A percentile compares a stretch with the other conserved stretches of the same genome.
phyloP scores from a whole-genome alignment of 2,888 invertebrate species.

The Eustalomyia histrio region DNA sequence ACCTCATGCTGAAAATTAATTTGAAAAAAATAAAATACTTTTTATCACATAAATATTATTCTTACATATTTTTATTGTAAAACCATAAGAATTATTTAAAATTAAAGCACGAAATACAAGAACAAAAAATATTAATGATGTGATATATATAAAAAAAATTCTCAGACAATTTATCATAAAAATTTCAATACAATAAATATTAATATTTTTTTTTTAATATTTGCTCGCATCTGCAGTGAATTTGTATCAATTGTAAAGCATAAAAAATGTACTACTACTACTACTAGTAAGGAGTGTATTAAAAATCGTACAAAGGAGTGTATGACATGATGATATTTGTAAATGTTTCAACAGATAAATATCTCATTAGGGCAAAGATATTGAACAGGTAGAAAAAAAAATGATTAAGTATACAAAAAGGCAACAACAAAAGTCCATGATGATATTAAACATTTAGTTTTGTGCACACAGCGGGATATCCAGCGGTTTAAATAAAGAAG shows the following conservation, averaged over 20 bases:
- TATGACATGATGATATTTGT: constrained; percentile 10
- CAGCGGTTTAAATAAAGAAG: constrained; percentile 23
- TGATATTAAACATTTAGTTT: constrained; percentile 29
- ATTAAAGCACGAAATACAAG: not conserved
- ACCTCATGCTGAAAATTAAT: too few relatives aligned
- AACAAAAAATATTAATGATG: not conserved
- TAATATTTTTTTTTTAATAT: constrained; percentile 7
- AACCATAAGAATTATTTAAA: not conserved
- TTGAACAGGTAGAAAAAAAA: constrained; percentile 37
- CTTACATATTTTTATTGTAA: not conserved
- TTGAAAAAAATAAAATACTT: too few relatives aligned
- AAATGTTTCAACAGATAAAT: constrained; percentile 52
- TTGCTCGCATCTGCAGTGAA: constrained; percentile 29
- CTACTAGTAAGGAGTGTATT: not conserved
- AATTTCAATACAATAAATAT: constrained; percentile 26
- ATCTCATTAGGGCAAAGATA: constrained; percentile 57
- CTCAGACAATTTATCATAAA: constrained; percentile 53
- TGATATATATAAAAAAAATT: constrained; percentile 17
- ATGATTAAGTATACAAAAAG: not conserved
- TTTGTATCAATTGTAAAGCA: not conserved
- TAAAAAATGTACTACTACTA: not conserved
- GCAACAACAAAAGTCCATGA: constrained; percentile 24
- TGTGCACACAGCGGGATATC: constrained; percentile 57
- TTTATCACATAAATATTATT: not conserved
- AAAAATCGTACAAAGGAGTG: constrained; percentile 8